Conservation (phyloP, 2,888 invertebrate genomes). For the Erynnis tages region DNA sequence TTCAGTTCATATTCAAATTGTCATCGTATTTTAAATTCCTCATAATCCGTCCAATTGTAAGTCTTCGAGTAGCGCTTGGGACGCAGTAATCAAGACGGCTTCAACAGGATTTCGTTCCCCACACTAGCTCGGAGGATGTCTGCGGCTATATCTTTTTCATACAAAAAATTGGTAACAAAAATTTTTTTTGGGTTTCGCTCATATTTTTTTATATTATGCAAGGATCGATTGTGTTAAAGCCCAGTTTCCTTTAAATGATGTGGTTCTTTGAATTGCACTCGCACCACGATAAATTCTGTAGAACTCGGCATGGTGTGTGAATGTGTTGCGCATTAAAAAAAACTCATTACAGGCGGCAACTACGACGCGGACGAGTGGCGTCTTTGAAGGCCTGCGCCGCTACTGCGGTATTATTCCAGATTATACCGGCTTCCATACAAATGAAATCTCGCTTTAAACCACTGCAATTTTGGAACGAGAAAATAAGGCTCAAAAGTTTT, state of each 20-base stretch:
- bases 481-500: constrained; percentile 77
- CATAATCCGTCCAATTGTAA: constrained; percentile 80
- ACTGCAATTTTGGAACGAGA: constrained; percentile 78
- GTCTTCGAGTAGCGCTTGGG: constrained; percentile 64
- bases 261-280: constrained; percentile 39
- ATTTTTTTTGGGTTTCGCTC: constrained; percentile 38
- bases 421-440: constrained; percentile 79
- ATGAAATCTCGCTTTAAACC: constrained; percentile 80
- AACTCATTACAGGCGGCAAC: constrained; percentile 78
- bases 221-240: constrained; percentile 37
- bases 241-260: constrained; percentile 35
- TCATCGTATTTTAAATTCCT: constrained; percentile 78
- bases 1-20: constrained; percentile 78
- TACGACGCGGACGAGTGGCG: constrained; percentile 75
- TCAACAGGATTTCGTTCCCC: constrained; percentile 71
- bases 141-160: constrained; percentile 49
- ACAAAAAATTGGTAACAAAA: constrained; percentile 37
- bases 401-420: constrained; percentile 78
- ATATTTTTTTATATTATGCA: constrained; percentile 28
- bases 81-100: constrained; percentile 76
- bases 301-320: constrained; percentile 62
- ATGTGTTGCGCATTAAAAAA: constrained; percentile 76
- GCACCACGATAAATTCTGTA: constrained; percentile 56
- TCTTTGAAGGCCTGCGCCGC: constrained; percentile 77
- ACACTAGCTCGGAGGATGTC: constrained; percentile 55